Conservation (phyloP, 2,797 vertebrate genomes). For the Nannoperca obscura region DNA sequence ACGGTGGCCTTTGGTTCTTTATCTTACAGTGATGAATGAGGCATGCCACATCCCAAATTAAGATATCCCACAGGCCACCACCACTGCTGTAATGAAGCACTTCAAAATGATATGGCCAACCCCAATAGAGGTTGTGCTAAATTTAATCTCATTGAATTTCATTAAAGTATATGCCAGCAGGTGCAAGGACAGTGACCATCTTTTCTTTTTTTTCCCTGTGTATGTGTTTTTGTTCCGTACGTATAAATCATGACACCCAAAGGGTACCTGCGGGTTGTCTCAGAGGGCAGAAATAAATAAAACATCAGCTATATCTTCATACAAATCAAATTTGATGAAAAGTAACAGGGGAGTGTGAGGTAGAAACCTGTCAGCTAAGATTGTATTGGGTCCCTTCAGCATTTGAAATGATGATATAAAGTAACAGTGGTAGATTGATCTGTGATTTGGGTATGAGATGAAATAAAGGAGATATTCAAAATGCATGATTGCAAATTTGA, state of each 20-base stretch:
- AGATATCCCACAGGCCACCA: slow-evolving; percentile 81
- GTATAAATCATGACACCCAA: slow-evolving; percentile 85
- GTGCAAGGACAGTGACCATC: slow-evolving; percentile 82
- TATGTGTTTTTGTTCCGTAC: slow-evolving; percentile 59
- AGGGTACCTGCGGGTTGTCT: slow-evolving; percentile 78
- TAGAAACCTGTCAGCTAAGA: slow-evolving; percentile 66
- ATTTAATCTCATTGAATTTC: slow-evolving; percentile 87
- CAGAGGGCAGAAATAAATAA: slow-evolving; percentile 85
- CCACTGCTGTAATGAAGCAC: slow-evolving; percentile 83
- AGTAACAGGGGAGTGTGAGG: slow-evolving; percentile 69
- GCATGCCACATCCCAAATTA: slow-evolving; percentile 79
- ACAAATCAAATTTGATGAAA: slow-evolving; percentile 81
- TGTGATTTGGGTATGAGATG: slow-evolving; percentile 53
- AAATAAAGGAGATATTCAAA: slow-evolving; percentile 36
- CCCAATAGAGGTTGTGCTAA: slow-evolving; percentile 82
- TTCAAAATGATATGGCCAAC: slow-evolving; percentile 83
- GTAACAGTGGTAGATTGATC: slow-evolving; percentile 44
- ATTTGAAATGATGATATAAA: slow-evolving; percentile 53
- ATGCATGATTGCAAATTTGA: slow-evolving; percentile 43
- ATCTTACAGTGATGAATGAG: slow-evolving; percentile 83
- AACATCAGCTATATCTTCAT: slow-evolving; percentile 78
- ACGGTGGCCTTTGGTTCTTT: slow-evolving; percentile 69
- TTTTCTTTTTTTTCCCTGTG: slow-evolving; percentile 26
- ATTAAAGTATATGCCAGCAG: slow-evolving; percentile 83
- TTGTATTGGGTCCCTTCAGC: slow-evolving; percentile 50